Base-by-base conservation (phyloP, 1,140 invertebrate genomes). In the Dinothrombium tinctorium region DNA sequence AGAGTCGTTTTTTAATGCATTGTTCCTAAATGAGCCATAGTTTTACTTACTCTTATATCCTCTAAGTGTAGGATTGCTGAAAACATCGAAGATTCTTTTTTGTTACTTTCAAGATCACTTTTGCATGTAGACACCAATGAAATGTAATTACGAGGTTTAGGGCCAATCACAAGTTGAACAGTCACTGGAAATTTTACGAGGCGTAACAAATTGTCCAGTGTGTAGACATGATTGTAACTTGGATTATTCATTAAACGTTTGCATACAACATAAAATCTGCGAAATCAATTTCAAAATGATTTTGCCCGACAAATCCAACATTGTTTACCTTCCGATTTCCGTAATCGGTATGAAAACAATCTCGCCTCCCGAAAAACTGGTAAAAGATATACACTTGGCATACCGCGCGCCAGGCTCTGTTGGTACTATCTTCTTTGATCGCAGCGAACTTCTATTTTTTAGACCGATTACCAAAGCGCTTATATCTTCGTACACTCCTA, bases 161-260 rank as follows among this genome's bases (percentile, higher is more conserved):
- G 35, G 4, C 42, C 45, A 28, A 32, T 44, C 12, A 46, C 43
- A 3, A 47, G 33, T 20, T 43, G 33, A 19, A 44, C 43, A 4
- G 40, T 41, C 15, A 43, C 29, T 1, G 44, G 44, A 3, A 48
- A 25, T 26, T 29, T 37, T 21, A 43, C 41, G 9, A 43, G 26
- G 6, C 33, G 21, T 12, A 48, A 35, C 9, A 48, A 20, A n/a
- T 45, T 40, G 12, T 36, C 40, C 11, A 47, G 19, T 23, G 31
- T 25, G 26, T 44, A 47, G 7, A 47, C 40, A 15, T 47, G 46
- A 38, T 38, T 38, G 24, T 38, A 38, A 25, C 37, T 38, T 14
- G 19, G 14, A 26, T 25, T 8, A 38, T 25, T 38, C 3, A 19
- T 25, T n/a, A n/a, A n/a, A 1, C 24, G 22, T 26, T 38, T 38